These are phyloP conservation scores for Bicyclus anynana DNA, from an alignment of 1,140 invertebrate species.

Conservation along the genomic window DNA sequence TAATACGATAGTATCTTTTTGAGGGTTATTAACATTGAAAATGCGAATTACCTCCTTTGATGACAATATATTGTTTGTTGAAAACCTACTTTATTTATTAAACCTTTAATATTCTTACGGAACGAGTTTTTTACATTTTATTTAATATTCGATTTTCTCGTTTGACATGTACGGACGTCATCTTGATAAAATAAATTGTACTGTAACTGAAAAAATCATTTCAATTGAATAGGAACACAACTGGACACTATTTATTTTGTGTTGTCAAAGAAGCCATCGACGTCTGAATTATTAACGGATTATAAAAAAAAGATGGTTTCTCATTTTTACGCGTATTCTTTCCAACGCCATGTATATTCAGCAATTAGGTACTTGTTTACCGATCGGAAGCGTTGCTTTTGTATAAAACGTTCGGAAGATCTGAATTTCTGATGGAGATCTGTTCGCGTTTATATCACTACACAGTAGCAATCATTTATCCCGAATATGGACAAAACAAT, in stretches of 20 bases:
- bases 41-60: neutral
- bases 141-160: neutral
- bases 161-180: neutral
- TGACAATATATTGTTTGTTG: neutral
- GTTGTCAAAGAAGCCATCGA: neutral
- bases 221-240: neutral
- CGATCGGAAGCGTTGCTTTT: neutral
- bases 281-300: neutral
- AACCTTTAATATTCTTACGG: no score
- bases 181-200: neutral
- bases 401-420: neutral
- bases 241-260: neutral
- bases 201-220: neutral
- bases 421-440: neutral
- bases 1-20: no score
- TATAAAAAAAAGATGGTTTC: neutral
- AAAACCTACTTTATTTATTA: no score
- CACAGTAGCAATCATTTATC: conserved; percentile 1
- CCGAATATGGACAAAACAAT: conserved; percentile 7
- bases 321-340: neutral
- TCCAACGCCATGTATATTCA: conserved; percentile 1
- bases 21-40: no score
- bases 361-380: neutral
- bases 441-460: neutral
- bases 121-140: neutral